Evolutionary conservation across 2,888 invertebrate species (phyloP).

Genomic region (Ommatoiulus sabulosus): DNA sequence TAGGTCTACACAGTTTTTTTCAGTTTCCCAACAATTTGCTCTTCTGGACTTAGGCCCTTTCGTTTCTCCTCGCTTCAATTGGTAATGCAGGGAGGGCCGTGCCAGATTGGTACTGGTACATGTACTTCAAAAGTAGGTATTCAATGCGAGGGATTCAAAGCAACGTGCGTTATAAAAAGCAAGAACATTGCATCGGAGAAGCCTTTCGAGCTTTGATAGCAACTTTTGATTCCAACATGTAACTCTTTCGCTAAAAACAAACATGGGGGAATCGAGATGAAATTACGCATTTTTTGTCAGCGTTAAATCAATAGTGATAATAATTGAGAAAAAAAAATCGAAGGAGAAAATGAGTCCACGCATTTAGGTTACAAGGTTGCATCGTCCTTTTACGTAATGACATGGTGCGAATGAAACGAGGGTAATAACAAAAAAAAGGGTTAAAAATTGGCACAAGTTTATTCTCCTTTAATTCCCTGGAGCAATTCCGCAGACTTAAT

Average conservation of each 20-base stretch:
- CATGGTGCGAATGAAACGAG: constrained; percentile 20
- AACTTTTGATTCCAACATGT: too few species aligned
- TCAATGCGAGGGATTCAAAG: too few species aligned
- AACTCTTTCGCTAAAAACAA: neutral
- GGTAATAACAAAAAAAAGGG: constrained; percentile 47
- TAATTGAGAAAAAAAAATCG: constrained; percentile 1
- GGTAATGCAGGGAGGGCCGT: too few species aligned
- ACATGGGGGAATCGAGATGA: neutral
- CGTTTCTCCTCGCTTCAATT: too few species aligned
- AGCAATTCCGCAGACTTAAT: neutral
- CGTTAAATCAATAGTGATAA: constrained; percentile 2
- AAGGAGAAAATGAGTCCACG: constrained; percentile 20
- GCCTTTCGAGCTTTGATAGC: too few species aligned
- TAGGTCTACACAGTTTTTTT: too few species aligned
- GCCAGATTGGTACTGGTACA: too few species aligned
- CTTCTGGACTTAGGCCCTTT: too few species aligned
- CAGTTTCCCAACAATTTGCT: too few species aligned
- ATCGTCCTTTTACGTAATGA: constrained; percentile 31
- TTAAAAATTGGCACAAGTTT: constrained; percentile 30
- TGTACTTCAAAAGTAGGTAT: too few species aligned
- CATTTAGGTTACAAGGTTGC: constrained; percentile 31
- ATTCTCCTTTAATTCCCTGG: neutral
- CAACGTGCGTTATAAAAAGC: too few species aligned
- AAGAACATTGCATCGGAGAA: too few species aligned
- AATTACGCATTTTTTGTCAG: neutral